A percentile compares a stretch with the other conserved stretches of the same genome.
Evolutionary conservation across 2,113 vertebrate species (phyloP).

Genomic region (Neolamprologus longior): DNA sequence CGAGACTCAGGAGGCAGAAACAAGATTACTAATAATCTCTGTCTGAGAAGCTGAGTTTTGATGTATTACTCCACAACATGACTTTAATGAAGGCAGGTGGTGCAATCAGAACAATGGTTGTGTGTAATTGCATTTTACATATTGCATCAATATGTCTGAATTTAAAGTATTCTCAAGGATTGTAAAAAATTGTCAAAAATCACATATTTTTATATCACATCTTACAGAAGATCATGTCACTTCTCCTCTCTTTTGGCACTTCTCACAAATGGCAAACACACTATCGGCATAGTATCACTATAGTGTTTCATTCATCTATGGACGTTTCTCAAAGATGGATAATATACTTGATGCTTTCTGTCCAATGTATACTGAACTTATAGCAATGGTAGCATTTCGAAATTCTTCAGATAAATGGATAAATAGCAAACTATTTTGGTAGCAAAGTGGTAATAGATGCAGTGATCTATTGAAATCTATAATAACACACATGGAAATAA

Average conservation of each 20-base stretch:
- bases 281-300: neutral
- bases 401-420: neutral
- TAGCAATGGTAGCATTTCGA: neutral
- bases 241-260: neutral
- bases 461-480: neutral
- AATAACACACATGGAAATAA: neutral
- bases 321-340: neutral
- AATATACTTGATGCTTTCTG: neutral
- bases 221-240: neutral
- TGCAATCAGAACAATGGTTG: slow-evolving; percentile 1
- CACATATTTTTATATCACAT: neutral
- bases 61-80: slow-evolving; percentile 24
- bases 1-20: slow-evolving; percentile 12
- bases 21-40: slow-evolving; percentile 14
- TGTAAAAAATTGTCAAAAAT: neutral
- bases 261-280: neutral
- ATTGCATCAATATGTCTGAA: slow-evolving; percentile 7
- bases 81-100: slow-evolving; percentile 40
- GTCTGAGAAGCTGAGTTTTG: slow-evolving; percentile 25
- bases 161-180: neutral
- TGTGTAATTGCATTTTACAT: slow-evolving; percentile 16
- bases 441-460: neutral
- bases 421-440: neutral
- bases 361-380: neutral
- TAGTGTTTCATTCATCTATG: neutral